These are phyloP conservation scores for Steatornis caripensis DNA, from an alignment of 2,113 vertebrate genomes.

Conservation along the genomic window DNA sequence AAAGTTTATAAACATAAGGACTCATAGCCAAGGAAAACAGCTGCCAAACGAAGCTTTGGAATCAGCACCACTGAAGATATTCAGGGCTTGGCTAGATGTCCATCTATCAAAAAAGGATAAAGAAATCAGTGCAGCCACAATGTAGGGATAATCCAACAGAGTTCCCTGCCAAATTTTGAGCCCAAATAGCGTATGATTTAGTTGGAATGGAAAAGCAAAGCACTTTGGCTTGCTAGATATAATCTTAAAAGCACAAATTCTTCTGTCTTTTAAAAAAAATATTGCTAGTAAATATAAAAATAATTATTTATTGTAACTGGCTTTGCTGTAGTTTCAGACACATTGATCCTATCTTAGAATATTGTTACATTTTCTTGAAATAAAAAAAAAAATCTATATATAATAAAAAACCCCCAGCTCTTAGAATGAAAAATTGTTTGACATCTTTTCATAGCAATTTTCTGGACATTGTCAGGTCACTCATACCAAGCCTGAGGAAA, in stretches of 20 bases:
- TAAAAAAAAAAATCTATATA: not conserved
- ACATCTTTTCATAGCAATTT: not conserved
- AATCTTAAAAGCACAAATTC: not conserved
- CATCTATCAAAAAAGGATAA: not conserved
- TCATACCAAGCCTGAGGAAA: not conserved
- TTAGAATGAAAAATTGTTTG: not conserved
- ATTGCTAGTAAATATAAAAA: not conserved
- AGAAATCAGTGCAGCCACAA: not conserved
- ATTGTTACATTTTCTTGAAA: not conserved
- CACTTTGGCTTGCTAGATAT: not conserved
- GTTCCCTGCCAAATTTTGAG: not conserved
- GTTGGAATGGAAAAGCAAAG: constrained; percentile 6
- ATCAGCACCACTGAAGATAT: not conserved
- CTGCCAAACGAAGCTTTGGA: constrained; percentile 4
- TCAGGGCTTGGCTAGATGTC: not conserved
- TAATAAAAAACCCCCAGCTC: not conserved
- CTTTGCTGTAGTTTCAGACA: not conserved
- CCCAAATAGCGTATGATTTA: not conserved
- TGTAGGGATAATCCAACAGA: not conserved
- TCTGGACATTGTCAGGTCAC: not conserved
- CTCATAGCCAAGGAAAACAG: not conserved
- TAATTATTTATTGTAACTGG: not conserved
- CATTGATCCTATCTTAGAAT: not conserved
- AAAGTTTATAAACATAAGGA: not conserved
- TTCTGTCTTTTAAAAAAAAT: not conserved